phyloP scores from a whole-genome alignment of 2,113 vertebrate species.

The Hucho hucho region DNA sequence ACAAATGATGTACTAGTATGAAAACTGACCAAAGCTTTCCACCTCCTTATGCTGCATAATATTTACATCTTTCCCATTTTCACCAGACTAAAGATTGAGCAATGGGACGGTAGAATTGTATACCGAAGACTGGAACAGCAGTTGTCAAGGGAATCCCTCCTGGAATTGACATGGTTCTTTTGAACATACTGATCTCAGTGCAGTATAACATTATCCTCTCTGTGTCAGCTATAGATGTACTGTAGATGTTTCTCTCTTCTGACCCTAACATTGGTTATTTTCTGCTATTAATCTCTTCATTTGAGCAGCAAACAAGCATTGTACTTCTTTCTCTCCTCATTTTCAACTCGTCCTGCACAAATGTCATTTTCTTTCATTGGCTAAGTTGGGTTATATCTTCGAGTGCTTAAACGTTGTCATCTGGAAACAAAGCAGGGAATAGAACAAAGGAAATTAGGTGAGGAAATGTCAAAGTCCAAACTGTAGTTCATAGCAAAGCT shows the following conservation, averaged over 20 bases:
- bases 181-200: conserved; percentile 3
- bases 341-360: conserved; percentile 24
- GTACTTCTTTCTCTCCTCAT: neutral
- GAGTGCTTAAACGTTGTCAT: conserved; percentile 53
- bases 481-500: neutral
- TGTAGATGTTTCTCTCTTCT: conserved; percentile 4
- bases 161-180: conserved; percentile 1
- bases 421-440: conserved; percentile 47
- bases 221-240: neutral
- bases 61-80: conserved; percentile 45
- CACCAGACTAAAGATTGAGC: neutral
- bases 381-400: neutral
- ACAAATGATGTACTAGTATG: neutral
- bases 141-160: conserved; percentile 16
- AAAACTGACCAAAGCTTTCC: conserved; percentile 23
- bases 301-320: conserved; percentile 46
- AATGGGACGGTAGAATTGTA: conserved; percentile 15
- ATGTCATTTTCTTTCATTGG: conserved; percentile 13
- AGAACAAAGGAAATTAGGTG: neutral
- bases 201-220: conserved; percentile 9
- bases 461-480: no score
- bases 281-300: conserved; percentile 38
- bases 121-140: conserved; percentile 30
- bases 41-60: conserved; percentile 13
- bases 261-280: conserved; percentile 12